Percentiles rank a stretch among this genome's conserved stretches.
phyloP scores from a whole-genome alignment of 2,113 vertebrate species.

The Hippocampus comes region DNA sequence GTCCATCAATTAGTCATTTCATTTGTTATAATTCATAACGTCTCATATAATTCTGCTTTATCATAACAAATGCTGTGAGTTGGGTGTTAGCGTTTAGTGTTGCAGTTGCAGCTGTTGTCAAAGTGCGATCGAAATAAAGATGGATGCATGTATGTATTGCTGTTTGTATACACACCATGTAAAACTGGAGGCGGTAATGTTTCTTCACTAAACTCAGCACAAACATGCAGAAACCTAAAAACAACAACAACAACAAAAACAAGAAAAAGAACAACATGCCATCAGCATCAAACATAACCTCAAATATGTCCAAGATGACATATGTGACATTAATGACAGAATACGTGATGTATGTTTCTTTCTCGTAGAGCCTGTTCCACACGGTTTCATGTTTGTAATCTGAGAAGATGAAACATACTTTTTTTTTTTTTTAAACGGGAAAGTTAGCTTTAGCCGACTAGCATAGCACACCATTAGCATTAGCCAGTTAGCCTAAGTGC shows the following conservation, averaged over 20 bases:
- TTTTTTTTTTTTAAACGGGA: neutral
- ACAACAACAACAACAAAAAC: too few relatives aligned
- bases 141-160: neutral
- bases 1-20: neutral
- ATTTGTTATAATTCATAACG: too few relatives aligned
- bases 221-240: slow-evolving; percentile 99
- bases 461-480: neutral
- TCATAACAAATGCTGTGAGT: too few relatives aligned
- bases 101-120: too few relatives aligned
- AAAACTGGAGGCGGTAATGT: slow-evolving; percentile 98
- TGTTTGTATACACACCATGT: slow-evolving; percentile 90
- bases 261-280: slow-evolving; percentile 73
- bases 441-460: neutral
- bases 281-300: slow-evolving; percentile 46
- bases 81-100: too few relatives aligned
- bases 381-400: neutral
- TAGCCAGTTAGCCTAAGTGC: too few relatives aligned
- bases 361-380: neutral
- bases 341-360: neutral
- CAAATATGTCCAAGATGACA: neutral
- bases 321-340: neutral
- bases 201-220: slow-evolving; percentile 99
- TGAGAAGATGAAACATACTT: neutral
- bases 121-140: neutral
- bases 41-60: too few relatives aligned